phyloP scores from a whole-genome alignment of 2,888 invertebrate species.

The Lasius fuliginosus region DNA sequence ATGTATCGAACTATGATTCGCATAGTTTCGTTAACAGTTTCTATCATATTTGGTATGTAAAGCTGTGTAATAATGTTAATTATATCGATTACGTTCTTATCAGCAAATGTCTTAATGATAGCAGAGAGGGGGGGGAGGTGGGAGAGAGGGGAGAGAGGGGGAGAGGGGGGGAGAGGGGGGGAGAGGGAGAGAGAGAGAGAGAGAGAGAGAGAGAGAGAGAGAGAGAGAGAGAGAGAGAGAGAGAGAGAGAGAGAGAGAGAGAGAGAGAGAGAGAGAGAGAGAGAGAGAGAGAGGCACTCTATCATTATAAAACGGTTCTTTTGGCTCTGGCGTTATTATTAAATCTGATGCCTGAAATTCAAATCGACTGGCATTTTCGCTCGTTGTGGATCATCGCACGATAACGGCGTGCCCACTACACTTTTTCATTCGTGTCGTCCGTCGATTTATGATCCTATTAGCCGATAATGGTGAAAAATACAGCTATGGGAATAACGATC shows the following conservation, averaged over 20 bases:
- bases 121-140: no score
- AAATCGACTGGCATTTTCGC: slow-evolving; percentile 42
- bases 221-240: neutral
- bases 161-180: no score
- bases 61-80: neutral
- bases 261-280: neutral
- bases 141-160: neutral
- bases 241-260: neutral
- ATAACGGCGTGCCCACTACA: slow-evolving; percentile 67
- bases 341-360: slow-evolving; percentile 36
- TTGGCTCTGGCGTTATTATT: neutral
- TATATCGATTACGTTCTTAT: neutral
- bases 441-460: slow-evolving; percentile 79
- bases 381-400: slow-evolving; percentile 58
- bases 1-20: neutral
- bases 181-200: neutral
- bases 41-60: neutral
- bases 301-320: neutral
- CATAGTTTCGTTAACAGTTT: neutral
- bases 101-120: neutral
- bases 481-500: slow-evolving; percentile 77
- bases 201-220: neutral
- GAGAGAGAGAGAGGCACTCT: neutral
- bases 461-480: slow-evolving; percentile 81
- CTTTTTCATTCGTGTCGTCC: slow-evolving; percentile 79